A percentile compares a stretch with the other conserved stretches of the same genome.
Evolutionary conservation across 1,140 invertebrate species (phyloP).

Genomic region (Magallana ariakensis): DNA sequence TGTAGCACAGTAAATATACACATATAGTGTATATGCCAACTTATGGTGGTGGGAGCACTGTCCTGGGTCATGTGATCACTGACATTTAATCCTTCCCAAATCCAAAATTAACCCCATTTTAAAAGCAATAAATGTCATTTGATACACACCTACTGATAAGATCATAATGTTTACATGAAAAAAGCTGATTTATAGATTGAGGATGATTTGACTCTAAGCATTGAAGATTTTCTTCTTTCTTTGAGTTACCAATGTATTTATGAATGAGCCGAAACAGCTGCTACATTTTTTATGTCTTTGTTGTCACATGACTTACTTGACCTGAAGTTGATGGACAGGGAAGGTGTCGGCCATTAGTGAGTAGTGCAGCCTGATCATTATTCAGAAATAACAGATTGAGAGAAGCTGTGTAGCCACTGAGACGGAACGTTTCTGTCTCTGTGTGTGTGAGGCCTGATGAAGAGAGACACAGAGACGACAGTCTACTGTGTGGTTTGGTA

Average conservation of each 20-base stretch:
- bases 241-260: background rate
- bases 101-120: background rate
- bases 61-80: background rate
- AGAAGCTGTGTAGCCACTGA: background rate
- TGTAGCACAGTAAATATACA: background rate
- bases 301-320: conserved; percentile 4
- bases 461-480: background rate
- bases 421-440: background rate
- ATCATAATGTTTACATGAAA: conserved; percentile 24
- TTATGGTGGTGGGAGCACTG: background rate
- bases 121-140: conserved; percentile 29
- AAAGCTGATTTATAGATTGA: conserved; percentile 11
- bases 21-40: background rate
- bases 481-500: background rate
- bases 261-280: conserved; percentile 1
- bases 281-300: background rate
- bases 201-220: background rate
- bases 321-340: background rate
- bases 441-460: background rate
- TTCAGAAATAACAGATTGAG: conserved; percentile 25
- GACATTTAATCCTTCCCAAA: conserved; percentile 14
- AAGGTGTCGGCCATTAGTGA: conserved; percentile 16
- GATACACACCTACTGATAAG: conserved; percentile 9
- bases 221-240: background rate
- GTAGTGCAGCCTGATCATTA: background rate